Percentiles rank a stretch among this genome's conserved stretches.
phyloP scores from a whole-genome alignment of 2,888 invertebrate genomes.

The Chrysotoxum bicinctum region DNA sequence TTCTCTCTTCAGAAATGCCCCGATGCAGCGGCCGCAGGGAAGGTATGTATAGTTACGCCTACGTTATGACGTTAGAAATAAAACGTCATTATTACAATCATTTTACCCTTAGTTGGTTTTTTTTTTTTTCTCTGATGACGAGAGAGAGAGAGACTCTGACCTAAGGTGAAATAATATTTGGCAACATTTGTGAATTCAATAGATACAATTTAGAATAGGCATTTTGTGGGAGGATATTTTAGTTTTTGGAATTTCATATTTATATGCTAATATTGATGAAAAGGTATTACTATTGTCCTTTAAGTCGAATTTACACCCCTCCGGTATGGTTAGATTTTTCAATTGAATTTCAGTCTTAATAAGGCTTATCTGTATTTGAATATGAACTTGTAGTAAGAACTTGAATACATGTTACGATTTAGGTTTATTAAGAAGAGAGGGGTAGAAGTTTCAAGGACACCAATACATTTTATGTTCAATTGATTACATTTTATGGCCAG shows the following conservation, averaged over 20 bases:
- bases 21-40: constrained; percentile 34
- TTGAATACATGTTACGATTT: background rate
- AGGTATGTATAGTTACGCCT: constrained; percentile 59
- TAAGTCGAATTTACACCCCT: constrained; percentile 46
- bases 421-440: background rate
- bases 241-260: constrained; percentile 60
- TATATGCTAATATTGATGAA: constrained; percentile 64
- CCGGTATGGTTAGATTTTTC: constrained; percentile 50
- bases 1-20: constrained; percentile 7
- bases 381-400: background rate
- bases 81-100: constrained; percentile 50
- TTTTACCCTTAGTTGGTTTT: background rate
- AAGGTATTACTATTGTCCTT: constrained; percentile 41
- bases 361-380: background rate
- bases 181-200: constrained; percentile 68
- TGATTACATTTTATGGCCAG: too few species aligned
- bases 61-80: constrained; percentile 45
- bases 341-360: background rate
- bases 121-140: background rate
- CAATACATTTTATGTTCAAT: too few species aligned
- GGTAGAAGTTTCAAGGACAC: too few species aligned
- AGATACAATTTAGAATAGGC: constrained; percentile 56
- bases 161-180: constrained; percentile 18
- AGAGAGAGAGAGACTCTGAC: background rate
- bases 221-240: constrained; percentile 55